Evolutionary conservation across 2,113 vertebrate species (phyloP).

Genomic region (Bagarius yarrelli): DNA sequence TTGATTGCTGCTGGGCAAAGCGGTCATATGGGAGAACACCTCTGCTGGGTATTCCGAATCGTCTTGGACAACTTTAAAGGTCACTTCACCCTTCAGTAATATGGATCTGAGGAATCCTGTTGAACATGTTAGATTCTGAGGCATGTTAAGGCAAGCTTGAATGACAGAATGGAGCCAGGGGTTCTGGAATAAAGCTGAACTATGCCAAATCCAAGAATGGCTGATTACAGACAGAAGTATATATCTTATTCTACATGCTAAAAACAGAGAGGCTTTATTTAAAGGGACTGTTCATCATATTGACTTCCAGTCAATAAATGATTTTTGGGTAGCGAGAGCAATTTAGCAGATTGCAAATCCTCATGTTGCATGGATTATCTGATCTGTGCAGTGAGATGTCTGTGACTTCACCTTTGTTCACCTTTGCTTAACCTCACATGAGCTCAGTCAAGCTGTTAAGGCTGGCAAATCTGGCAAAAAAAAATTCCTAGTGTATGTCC

Average conservation of each 20-base stretch:
- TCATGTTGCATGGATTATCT: conserved; percentile 35
- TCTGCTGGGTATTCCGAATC: conserved; percentile 34
- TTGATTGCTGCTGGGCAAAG: conserved; percentile 36
- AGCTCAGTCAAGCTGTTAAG: conserved; percentile 33
- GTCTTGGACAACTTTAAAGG: conserved; percentile 16
- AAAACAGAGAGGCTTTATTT: neutral
- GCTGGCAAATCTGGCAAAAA: conserved; percentile 14
- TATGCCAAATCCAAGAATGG: neutral
- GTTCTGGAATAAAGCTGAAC: neutral
- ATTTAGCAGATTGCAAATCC: conserved; percentile 23
- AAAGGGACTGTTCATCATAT: conserved; percentile 11
- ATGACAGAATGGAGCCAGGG: neutral
- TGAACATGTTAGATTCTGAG: neutral
- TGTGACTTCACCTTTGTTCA: neutral
- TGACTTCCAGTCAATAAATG: conserved; percentile 5
- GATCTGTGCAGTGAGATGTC: conserved; percentile 41
- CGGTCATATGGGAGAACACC: conserved; percentile 41
- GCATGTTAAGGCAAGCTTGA: neutral
- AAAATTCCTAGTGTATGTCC: too few species aligned
- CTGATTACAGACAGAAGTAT: neutral
- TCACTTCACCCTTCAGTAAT: neutral
- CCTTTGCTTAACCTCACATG: conserved; percentile 17
- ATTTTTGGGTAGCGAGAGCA: conserved; percentile 15
- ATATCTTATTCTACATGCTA: neutral
- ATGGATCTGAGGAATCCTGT: neutral